phyloP scores from a whole-genome alignment of 1,140 invertebrate genomes.

The Ladona fulva region DNA sequence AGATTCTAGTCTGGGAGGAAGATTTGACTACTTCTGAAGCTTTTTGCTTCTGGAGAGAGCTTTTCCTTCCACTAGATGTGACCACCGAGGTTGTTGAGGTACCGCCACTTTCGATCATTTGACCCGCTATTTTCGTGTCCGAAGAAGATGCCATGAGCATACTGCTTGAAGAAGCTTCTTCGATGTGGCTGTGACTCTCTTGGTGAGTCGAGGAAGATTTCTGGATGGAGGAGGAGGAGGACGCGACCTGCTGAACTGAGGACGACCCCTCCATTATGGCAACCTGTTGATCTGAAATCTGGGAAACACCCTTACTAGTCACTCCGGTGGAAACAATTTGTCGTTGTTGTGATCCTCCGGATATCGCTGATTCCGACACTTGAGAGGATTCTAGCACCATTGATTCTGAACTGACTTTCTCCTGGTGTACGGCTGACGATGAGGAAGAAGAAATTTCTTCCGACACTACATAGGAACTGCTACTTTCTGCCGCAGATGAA shows the following conservation, averaged over 20 bases:
- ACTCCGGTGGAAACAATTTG: not conserved
- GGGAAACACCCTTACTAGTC: not conserved
- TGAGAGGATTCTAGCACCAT: slow-evolving; percentile 4
- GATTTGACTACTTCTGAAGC: not conserved
- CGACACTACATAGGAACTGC: not conserved
- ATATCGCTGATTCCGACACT: not conserved
- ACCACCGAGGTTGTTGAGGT: not conserved
- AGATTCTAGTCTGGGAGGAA: not conserved
- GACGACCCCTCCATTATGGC: not conserved
- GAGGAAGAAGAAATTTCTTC: not conserved
- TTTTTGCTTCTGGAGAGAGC: not conserved
- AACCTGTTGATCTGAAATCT: not conserved
- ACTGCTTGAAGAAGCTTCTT: not conserved
- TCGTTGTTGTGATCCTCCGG: not conserved
- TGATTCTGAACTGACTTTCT: not conserved
- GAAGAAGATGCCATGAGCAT: not conserved
- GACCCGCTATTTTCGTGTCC: not conserved
- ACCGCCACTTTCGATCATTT: not conserved
- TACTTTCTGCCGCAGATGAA: not conserved
- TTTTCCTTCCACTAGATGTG: not conserved
- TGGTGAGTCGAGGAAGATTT: not conserved
- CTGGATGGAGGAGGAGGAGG: not conserved
- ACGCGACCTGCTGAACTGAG: not conserved
- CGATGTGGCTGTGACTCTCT: not conserved
- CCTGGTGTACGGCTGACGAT: not conserved